Percentiles rank a stretch among this genome's conserved stretches.
phyloP scores from a whole-genome alignment of 1,140 invertebrate species.

The Nasonia giraulti region DNA sequence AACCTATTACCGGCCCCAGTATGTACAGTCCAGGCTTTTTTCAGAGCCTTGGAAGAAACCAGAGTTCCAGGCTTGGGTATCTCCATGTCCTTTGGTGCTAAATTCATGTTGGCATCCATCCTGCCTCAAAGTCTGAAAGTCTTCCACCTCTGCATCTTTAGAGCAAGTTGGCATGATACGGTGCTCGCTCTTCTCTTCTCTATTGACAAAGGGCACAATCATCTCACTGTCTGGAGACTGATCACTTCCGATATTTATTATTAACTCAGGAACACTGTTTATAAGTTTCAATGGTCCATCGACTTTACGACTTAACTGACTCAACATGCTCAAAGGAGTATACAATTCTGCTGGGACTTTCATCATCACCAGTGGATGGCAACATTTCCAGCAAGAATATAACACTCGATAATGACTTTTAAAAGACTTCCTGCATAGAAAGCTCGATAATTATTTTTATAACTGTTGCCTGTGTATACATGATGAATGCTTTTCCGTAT shows the following conservation, averaged over 20 bases:
- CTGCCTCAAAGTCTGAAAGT: not conserved
- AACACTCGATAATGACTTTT: not conserved
- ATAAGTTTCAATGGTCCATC: constrained; percentile 6
- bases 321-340: not conserved
- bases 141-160: constrained; percentile 8
- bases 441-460: not conserved
- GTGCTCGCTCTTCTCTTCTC: constrained; percentile 9
- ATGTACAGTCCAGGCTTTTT: constrained; percentile 83
- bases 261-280: not conserved
- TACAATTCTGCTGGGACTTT: not conserved
- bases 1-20: constrained; percentile 83
- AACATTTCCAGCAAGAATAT: not conserved
- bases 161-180: not conserved
- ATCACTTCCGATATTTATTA: constrained; percentile 2
- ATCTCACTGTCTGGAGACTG: constrained; percentile 5
- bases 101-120: not conserved
- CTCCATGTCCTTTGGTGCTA: constrained; percentile 13
- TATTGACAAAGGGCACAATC: not conserved
- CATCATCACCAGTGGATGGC: constrained; percentile 4
- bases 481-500: not conserved
- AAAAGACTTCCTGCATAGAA: not conserved
- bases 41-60: constrained; percentile 67
- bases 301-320: not conserved
- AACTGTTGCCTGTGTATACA: not conserved
- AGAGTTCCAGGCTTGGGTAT: constrained; percentile 61